Evolutionary conservation across 2,113 vertebrate species (phyloP), one percentile per base, ranked within the genome.

Genomic region (Ploceus nigricollis): DNA sequence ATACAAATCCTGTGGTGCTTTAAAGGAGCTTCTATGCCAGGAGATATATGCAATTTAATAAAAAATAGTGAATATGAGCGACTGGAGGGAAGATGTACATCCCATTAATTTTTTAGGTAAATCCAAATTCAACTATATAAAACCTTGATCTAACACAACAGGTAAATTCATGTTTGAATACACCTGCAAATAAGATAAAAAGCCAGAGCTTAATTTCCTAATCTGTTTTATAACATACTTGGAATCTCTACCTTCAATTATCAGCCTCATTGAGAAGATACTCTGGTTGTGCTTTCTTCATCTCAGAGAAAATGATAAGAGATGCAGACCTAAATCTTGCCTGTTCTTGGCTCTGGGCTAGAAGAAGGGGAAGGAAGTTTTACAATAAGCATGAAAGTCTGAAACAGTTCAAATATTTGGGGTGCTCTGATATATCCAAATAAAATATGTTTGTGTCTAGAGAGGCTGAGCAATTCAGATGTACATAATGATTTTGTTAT

Each of bases 271-370:
- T n/a, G 51, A 53, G n/a, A 84, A 90, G 47, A 17, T 53, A 57
- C n/a, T 58, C 18, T 45, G 31, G 3, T 37, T 65, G 18, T 50
- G 7, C 20, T 92, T 69, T 44, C 31, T 50, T 88, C 5, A 3
- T 48, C 61, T 84, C 0, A 0, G 40, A 58, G n/a, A 54, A 89
- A 89, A 58, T 21, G 0, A 2, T 60, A 57, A 63, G 5, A 82
- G 45, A 48, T 64, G 10, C 20, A 60, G 39, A 50, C 13, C 5
- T 77, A 44, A 83, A 50, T 64, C 47, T 71, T 90, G 6, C 30
- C 15, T 47, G 30, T 39, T 72, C 33, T 83, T 83, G 20, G 21
- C 50, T 50, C 7, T 63, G 25, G 19, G 7, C 30, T 75, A 60
- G 48, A 65, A 75, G 16, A 75, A 2, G 6, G n/a, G 9, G 23